These are phyloP conservation scores for Suncus etruscus DNA, from an alignment of 2,113 vertebrate genomes.

Conservation along the genomic window DNA sequence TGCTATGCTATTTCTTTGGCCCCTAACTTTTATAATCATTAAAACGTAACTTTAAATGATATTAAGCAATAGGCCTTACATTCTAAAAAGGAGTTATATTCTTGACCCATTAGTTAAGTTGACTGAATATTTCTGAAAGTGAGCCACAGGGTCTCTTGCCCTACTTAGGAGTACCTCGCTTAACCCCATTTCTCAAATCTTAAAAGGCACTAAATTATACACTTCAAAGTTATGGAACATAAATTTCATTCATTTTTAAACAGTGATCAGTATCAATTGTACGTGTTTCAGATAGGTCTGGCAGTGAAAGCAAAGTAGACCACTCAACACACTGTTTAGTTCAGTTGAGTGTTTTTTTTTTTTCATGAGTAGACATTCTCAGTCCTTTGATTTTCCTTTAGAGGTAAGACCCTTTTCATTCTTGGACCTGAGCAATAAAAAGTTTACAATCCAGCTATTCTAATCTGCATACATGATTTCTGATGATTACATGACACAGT, in stretches of 20 bases:
- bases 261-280: background rate
- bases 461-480: conserved; percentile 9
- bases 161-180: too few relatives aligned
- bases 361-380: background rate
- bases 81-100: too few relatives aligned
- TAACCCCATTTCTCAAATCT: too few relatives aligned
- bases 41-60: too few relatives aligned
- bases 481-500: background rate
- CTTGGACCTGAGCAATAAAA: background rate
- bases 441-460: conserved; percentile 5
- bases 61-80: too few relatives aligned
- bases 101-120: too few relatives aligned
- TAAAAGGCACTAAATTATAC: background rate
- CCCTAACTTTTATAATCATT: too few relatives aligned
- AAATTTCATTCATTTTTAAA: background rate
- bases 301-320: background rate
- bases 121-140: too few relatives aligned
- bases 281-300: background rate
- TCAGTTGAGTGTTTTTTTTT: background rate
- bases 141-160: too few relatives aligned
- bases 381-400: conserved; percentile 30
- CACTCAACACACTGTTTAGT: background rate
- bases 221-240: background rate
- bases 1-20: too few relatives aligned
- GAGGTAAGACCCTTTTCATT: conserved; percentile 16